Evolutionary conservation across 1,140 invertebrate genomes (phyloP), one percentile per base, ranked within the genome.

Genomic region (Acromyrmex charruanus): DNA sequence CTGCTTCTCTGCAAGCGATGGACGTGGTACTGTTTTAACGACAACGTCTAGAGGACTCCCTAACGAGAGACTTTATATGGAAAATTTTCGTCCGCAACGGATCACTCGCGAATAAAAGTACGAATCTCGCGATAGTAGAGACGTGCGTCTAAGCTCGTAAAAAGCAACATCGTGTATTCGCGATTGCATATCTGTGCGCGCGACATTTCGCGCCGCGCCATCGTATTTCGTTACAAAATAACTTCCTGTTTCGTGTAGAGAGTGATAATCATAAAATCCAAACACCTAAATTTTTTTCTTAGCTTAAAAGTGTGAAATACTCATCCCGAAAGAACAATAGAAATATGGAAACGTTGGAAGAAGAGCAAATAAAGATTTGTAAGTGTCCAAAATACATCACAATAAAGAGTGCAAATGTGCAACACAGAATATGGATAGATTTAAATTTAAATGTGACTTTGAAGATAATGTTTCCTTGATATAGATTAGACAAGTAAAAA

Each of bases 221-320:
- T 53, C 84, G 66, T 84, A 85, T 87, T 89, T 88, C 44, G 75
- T 89, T 85, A 72, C 66, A 77, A 61, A 85, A 79, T 79, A 77
- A 72, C 66, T 53, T 72, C 74, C 14, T 18, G 55, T 66, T 72
- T 87, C 72, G n/a, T 53, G 63, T 77, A 87, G 86, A 87, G 63
- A 77, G 72, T 87, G 69, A 87, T 85, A 85, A 87, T 75, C 86
- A 71, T 87, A 87, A 87, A 87, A 87, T 51, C 21, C 21, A 72
- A 39, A 51, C 44, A 63, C 14, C 63, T 55, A 81, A 51, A 65
- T 59, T 87, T 84, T 87, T 85, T 79, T 74, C 18, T 12, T 31
- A 72, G 6, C 25, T 51, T 65, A 65, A 18, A 77, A 88, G 44
- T 68, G 14, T 61, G 18, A n/a, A 61, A 39, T 49, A 53, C 14